These are phyloP conservation scores for Gracilinanus agilis DNA, from an alignment of 2,113 vertebrate species.

Conservation along the genomic window DNA sequence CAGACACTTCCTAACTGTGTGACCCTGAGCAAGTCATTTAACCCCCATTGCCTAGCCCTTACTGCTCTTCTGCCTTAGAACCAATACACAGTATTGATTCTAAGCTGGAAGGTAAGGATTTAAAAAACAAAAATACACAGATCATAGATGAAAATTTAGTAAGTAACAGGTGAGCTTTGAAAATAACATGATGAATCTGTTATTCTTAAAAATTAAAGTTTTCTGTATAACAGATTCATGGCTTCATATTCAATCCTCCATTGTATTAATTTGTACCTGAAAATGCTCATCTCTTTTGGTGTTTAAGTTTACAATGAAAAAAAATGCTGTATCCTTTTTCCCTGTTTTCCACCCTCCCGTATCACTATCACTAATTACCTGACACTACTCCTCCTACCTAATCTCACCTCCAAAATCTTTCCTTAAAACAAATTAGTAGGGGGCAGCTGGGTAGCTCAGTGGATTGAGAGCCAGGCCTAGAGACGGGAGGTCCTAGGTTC, in stretches of 20 bases:
- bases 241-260: not conserved
- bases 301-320: not conserved
- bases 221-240: not conserved
- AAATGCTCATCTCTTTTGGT: not conserved
- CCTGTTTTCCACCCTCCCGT: not conserved
- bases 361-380: not conserved
- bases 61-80: too few species aligned
- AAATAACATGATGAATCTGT: not conserved
- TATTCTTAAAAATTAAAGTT: not conserved
- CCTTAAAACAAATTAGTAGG: not conserved
- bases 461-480: too few species aligned
- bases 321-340: not conserved
- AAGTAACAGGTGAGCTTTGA: not conserved
- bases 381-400: not conserved
- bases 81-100: too few species aligned
- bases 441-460: too few species aligned
- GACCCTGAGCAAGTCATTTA: too few species aligned
- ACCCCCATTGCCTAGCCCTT: too few species aligned
- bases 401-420: not conserved
- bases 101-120: too few species aligned
- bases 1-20: too few species aligned
- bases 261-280: not conserved
- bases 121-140: not conserved
- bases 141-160: too few species aligned
- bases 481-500: too few species aligned